These are phyloP conservation scores for Lasioglossum malachurum DNA, from an alignment of 2,888 invertebrate genomes.

Conservation along the genomic window DNA sequence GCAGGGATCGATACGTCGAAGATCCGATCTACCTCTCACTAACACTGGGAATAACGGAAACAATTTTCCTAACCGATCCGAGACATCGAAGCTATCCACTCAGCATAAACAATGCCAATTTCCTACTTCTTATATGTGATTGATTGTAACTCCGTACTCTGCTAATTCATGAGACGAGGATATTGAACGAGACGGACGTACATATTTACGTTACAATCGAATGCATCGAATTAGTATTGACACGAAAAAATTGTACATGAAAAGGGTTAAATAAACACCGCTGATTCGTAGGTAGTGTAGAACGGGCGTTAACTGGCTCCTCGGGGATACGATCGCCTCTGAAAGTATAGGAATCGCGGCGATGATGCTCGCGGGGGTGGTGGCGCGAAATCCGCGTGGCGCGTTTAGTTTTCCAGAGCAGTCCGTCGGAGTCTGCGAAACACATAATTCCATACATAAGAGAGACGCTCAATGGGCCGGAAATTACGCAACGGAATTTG, in stretches of 20 bases:
- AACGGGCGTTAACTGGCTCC: not conserved
- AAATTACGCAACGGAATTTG: slow-evolving; percentile 76
- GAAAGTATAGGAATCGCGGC: not conserved
- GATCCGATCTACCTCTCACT: slow-evolving; percentile 21
- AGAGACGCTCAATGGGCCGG: slow-evolving; percentile 70
- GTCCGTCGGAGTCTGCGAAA: slow-evolving; percentile 60
- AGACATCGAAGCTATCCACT: not conserved
- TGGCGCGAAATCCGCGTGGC: slow-evolving; percentile 3
- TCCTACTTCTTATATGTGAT: not conserved
- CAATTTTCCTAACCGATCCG: not conserved
- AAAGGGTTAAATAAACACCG: not conserved
- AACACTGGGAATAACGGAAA: not conserved
- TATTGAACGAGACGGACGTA: not conserved
- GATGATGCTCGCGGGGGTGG: not conserved
- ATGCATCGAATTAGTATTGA: not conserved
- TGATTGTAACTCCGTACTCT: not conserved
- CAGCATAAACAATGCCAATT: not conserved
- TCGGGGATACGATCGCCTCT: not conserved
- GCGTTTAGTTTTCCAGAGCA: slow-evolving; percentile 34
- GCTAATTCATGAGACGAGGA: not conserved
- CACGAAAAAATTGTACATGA: not conserved
- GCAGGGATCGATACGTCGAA: slow-evolving; percentile 68
- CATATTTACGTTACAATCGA: not conserved
- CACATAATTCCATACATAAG: slow-evolving; percentile 68
- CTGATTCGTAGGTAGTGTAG: not conserved